Conservation (phyloP, 2,797 vertebrate genomes). For the Mormyrus hasselquistii region DNA sequence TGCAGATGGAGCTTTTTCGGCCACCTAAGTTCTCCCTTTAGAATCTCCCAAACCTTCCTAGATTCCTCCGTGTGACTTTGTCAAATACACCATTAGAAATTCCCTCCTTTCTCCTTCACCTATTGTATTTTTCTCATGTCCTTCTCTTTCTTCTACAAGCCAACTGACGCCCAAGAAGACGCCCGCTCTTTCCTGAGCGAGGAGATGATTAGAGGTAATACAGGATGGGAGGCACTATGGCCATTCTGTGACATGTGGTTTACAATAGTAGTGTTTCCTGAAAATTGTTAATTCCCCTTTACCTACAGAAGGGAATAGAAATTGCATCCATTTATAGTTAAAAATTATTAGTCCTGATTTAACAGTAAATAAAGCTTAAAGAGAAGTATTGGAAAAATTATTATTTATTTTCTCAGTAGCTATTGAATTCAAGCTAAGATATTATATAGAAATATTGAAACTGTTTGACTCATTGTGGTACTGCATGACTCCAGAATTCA, state of each 20-base stretch:
- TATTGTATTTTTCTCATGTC: not conserved
- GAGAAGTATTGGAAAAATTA: not conserved
- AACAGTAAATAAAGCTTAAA: not conserved
- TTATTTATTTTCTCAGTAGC: not conserved
- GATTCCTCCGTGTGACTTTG: not conserved
- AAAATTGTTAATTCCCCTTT: not conserved
- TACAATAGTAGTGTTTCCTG: not conserved
- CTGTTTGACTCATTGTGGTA: not conserved
- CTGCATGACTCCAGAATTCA: slow-evolving; percentile 74
- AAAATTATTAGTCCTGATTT: not conserved
- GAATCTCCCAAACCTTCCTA: not conserved
- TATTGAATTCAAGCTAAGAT: not conserved
- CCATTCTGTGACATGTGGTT: not conserved
- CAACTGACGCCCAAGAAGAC: slow-evolving; percentile 19
- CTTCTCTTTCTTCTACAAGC: slow-evolving; percentile 1
- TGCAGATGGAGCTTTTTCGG: not conserved
- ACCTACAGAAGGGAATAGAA: not conserved
- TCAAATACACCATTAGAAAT: not conserved
- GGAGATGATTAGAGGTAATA: slow-evolving; percentile 94
- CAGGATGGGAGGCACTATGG: not conserved
- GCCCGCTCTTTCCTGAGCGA: slow-evolving; percentile 96
- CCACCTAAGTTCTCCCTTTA: not conserved
- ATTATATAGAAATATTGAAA: not conserved
- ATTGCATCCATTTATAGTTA: not conserved
- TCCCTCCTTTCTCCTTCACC: not conserved